Base-by-base conservation (phyloP, 2,888 invertebrate genomes). In the Hirtodrosophila duncani region DNA sequence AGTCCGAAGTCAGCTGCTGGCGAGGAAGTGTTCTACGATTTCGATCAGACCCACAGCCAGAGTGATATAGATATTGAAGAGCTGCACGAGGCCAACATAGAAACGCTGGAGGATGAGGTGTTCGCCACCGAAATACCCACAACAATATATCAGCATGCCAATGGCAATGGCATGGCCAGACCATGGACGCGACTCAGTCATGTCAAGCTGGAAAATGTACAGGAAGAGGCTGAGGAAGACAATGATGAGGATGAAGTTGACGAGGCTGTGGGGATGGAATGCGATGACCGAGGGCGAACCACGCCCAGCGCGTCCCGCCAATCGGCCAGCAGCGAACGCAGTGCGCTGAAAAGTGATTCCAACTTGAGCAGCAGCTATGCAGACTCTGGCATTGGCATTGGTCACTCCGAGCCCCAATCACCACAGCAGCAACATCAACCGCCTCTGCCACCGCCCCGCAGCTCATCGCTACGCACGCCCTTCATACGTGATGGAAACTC, bases 401-500 rank as follows among this genome's bases (percentile, higher is more conserved):
- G 63, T 18, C n/a, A n/a, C n/a, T n/a, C n/a, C n/a, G n/a, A n/a
- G n/a, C n/a, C n/a, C n/a, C n/a, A n/a, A n/a, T 4, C 16, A n/a
- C 21, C 8, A 6, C 38, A 46, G 29, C 41, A 39, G 36, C 58
- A 43, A 3, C 61, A 34, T 4, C 43, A 37, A 10, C 44, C 48
- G 5, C 52, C 44, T 1, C 41, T 43, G 34, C 56, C 55, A 16
- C 61, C 62, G 55, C 62, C 56, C 8, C 65, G 66, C 18, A 53
- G 60, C 43, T 53, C 59, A 3, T 50, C 69, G 46, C 52, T 57
- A 51, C 65, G 60, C 36, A 56, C 55, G 52, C 77, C 80, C 55
- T 84, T 84, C 55, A 69, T 81, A 13, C 84, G 85, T 37, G 85
- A 85, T 60, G 83, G 81, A 52, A 78, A 81, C 64, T 85, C 86